phyloP scores from a whole-genome alignment of 2,888 invertebrate genomes.

The Diarsia mendica region DNA sequence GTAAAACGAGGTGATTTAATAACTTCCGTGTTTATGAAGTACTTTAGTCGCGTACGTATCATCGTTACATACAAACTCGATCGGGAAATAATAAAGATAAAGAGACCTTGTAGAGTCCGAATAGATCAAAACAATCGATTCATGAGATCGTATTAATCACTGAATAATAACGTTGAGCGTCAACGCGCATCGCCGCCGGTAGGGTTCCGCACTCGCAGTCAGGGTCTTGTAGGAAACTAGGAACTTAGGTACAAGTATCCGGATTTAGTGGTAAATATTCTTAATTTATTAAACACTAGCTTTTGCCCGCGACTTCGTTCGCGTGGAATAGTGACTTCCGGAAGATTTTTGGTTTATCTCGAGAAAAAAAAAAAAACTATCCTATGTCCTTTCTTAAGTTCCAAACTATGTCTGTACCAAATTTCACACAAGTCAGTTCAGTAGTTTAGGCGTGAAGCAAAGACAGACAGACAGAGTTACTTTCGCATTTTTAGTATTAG shows the following conservation, averaged over 20 bases:
- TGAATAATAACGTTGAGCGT: slow-evolving; percentile 51
- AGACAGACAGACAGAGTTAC: too few species aligned
- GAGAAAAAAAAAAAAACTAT: too few species aligned
- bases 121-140: slow-evolving; percentile 64
- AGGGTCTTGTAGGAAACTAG: not conserved
- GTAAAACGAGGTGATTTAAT: not conserved
- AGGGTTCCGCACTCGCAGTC: slow-evolving; percentile 43
- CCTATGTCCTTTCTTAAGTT: too few species aligned
- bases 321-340: too few species aligned
- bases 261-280: not conserved
- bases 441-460: too few species aligned
- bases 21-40: slow-evolving; percentile 35
- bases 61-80: slow-evolving; percentile 23
- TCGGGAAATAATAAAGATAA: slow-evolving; percentile 54
- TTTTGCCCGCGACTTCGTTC: too few species aligned
- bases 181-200: slow-evolving; percentile 22
- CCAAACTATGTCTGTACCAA: too few species aligned
- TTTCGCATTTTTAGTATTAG: too few species aligned
- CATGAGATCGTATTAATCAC: slow-evolving; percentile 51
- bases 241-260: not conserved
- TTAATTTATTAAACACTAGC: too few species aligned
- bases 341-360: too few species aligned
- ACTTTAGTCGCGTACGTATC: slow-evolving; percentile 10
- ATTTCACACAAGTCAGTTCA: too few species aligned
- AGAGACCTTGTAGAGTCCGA: slow-evolving; percentile 55